Evolutionary conservation across 2,888 invertebrate genomes (phyloP), one percentile per base, ranked within the genome.

Genomic region (Drosophila quinaria): DNA sequence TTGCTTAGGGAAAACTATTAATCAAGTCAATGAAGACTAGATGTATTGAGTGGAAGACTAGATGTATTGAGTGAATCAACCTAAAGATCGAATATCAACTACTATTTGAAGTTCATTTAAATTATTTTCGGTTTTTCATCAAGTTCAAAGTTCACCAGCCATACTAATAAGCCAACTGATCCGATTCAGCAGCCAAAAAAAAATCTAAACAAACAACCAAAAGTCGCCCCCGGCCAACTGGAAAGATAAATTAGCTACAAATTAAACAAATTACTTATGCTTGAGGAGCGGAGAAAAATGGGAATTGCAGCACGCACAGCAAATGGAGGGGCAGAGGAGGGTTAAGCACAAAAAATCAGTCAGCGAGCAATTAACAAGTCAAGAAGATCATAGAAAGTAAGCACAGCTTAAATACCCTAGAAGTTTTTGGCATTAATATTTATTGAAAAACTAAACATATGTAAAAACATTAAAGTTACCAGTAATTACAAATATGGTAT

Each of bases 211-310:
- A 25, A 47, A 6, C 13, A 6, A 33, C 37, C 35, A 13, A 50
- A 41, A 31, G 33, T 35, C 44, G 25, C 61, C 44, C 17, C 35
- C 33, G 42, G 66, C 59, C 56, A 68, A 79, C 65, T 76, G 69
- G 63, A 74, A 87, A 79, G 65, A 83, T 85, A 85, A 87, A 87
- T 83, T 87, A 68, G 70, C 74, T 68, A 63, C 80, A 71, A 77
- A 79, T 87, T 83, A 79, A 77, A 87, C 72, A 82, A 79, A 87
- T 84, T 73, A 74, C 54, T 67, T 56, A 39, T 74, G 51, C 55
- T 15, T 51, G 39, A 52, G 37, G 37, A 37, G 37, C 4, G 13
- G 3, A 31, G 41, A 44, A 13, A 47, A 17, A 33, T 47, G 39
- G 35, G 37, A 73, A 69, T 50, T 67, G 61, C 73, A 65, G 77